Base-by-base conservation (phyloP, 2,113 vertebrate species). In the Euleptes europaea region DNA sequence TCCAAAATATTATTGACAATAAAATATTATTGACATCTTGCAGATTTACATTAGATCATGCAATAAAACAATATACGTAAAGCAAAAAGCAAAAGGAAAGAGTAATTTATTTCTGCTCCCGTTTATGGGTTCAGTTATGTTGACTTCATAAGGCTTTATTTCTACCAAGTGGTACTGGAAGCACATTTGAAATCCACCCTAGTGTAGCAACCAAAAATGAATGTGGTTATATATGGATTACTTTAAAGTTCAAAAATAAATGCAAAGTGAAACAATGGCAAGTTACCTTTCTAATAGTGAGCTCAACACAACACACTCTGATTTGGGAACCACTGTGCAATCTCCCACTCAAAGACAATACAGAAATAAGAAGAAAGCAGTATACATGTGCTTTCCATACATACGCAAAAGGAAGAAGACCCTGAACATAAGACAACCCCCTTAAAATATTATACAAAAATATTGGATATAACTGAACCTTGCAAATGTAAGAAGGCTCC, bases 1-100 rank as follows among this genome's bases (percentile, higher is more conserved):
- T 66, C 28, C 28, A n/a, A n/a, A n/a, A n/a, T n/a, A n/a, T n/a
- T n/a, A n/a, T n/a, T n/a, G n/a, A n/a, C n/a, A n/a, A n/a, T n/a
- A 28, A 23, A 65, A 7, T 66, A 7, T 66, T 91, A 51, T 93
- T 93, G 92, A 78, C 78, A 69, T 79, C 84, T 74, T 94, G 74
- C 77, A 94, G 86, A 93, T 94, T 92, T 94, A 88, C 86, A 93
- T 88, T 94, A 94, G 84, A 91, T 92, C 82, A 54, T 89, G 73
- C 13, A 92, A 86, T 85, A 95, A 86, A 86, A 93, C 91, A 94
- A 95, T 93, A 33, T 84, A 88, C 0, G 66, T 47, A 82, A 85
- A 85, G 40, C 42, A 63, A 75, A 35, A 74, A 81, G 23, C 82
- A 87, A 76, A 71, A 47, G 87, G 78, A 42, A 80, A 71, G 17